Evolutionary conservation across 2,797 vertebrate genomes (phyloP).

Genomic region (Myotis pilosus): DNA sequence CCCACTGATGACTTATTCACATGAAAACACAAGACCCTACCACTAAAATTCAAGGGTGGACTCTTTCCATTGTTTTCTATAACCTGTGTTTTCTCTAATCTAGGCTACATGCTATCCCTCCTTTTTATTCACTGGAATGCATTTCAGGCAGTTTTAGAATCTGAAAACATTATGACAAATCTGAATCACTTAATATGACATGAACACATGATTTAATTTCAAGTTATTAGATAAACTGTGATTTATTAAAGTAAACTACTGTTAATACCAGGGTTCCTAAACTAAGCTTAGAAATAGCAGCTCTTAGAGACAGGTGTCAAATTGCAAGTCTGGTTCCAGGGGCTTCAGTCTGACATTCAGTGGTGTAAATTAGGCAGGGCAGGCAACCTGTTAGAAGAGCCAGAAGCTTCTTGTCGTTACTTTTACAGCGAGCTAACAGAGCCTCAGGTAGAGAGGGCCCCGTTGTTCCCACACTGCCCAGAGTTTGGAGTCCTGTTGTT

Average conservation of each 20-base stretch:
- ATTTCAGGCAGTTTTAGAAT: slow-evolving; percentile 50
- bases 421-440: slow-evolving; percentile 37
- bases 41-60: slow-evolving; percentile 42
- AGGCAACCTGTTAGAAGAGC: slow-evolving; percentile 64
- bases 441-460: background rate
- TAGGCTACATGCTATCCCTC: slow-evolving; percentile 14
- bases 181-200: slow-evolving; percentile 45
- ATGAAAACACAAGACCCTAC: slow-evolving; percentile 32
- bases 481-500: background rate
- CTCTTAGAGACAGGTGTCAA: slow-evolving; percentile 71
- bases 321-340: slow-evolving; percentile 70
- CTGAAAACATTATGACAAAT: slow-evolving; percentile 54
- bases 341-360: slow-evolving; percentile 63
- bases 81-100: slow-evolving; percentile 44
- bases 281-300: slow-evolving; percentile 71
- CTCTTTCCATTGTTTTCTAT: slow-evolving; percentile 45
- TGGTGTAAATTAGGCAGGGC: slow-evolving; percentile 59
- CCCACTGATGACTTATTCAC: slow-evolving; percentile 30
- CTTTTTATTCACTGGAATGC: slow-evolving; percentile 41
- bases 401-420: slow-evolving; percentile 46
- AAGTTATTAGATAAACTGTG: slow-evolving; percentile 62
- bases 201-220: slow-evolving; percentile 33
- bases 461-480: background rate
- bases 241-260: slow-evolving; percentile 64
- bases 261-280: slow-evolving; percentile 60